Evolutionary conservation across 2,888 invertebrate genomes (phyloP).

Genomic region (Plagodis dolabraria): DNA sequence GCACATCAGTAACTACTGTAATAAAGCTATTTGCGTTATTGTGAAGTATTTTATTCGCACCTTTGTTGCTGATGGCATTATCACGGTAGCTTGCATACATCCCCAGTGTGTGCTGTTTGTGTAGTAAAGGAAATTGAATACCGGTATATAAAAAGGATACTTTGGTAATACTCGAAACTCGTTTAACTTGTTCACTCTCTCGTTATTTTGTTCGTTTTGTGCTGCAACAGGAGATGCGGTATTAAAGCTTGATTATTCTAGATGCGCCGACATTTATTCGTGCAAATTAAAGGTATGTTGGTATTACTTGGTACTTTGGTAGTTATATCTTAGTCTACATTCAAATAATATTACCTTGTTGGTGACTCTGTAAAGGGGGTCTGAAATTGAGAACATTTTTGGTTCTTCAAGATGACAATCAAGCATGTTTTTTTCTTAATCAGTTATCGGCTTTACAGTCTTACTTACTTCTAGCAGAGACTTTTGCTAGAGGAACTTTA

Average conservation of each 20-base stretch:
- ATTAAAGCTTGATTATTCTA: conserved; percentile 25
- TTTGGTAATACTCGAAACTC: conserved; percentile 60
- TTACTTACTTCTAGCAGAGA: no score
- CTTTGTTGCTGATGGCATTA: conserved; percentile 56
- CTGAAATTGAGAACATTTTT: no score
- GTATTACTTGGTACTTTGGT: no score
- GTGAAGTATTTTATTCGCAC: conserved; percentile 37
- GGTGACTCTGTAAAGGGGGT: no score
- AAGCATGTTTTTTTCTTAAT: no score
- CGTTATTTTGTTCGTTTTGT: conserved; percentile 44
- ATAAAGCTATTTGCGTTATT: conserved; percentile 44
- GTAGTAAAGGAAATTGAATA: conserved; percentile 68
- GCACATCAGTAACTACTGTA: conserved; percentile 30
- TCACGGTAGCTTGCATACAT: conserved; percentile 61
- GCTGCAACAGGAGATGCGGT: conserved; percentile 47
- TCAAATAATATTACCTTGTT: no score
- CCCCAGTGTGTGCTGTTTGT: conserved; percentile 61
- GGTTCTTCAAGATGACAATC: no score
- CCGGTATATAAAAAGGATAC: conserved; percentile 51
- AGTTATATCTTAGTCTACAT: no score
- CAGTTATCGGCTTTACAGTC: no score
- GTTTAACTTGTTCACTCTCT: conserved; percentile 62
- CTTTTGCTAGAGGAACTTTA: no score
- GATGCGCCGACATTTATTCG: not conserved
- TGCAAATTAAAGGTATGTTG: no score